Evolutionary conservation across 2,888 invertebrate genomes (phyloP).

Genomic region (Fragum sueziense): DNA sequence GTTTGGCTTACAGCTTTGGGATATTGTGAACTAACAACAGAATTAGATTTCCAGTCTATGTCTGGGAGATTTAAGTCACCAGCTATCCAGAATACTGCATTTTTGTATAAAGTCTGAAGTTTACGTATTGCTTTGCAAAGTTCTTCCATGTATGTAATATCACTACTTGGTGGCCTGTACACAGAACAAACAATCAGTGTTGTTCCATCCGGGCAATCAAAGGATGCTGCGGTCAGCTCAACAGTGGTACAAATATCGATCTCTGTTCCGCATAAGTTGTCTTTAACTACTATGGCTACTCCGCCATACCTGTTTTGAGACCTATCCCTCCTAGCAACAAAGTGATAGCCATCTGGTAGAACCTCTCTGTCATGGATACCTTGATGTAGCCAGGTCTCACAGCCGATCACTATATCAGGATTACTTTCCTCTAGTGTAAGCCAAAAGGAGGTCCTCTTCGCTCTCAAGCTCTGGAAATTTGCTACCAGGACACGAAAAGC

Average conservation of each 20-base stretch:
- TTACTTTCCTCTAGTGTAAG: conserved; percentile 2
- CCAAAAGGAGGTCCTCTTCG: conserved; percentile 20
- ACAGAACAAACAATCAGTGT: conserved; percentile 24
- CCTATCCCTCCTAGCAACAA: no score
- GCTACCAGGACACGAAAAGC: conserved; percentile 6
- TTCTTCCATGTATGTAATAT: no score
- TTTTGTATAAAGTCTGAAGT: conserved; percentile 22
- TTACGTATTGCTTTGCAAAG: no score
- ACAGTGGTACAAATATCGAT: no score
- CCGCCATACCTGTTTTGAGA: no score
- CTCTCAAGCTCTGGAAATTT: conserved; percentile 29
- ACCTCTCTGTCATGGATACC: conserved; percentile 24
- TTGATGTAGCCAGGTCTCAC: conserved; percentile 25
- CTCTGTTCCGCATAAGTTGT: no score
- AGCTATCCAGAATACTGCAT: conserved; percentile 33
- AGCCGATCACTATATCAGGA: no score
- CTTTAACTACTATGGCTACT: no score
- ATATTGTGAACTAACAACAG: no score
- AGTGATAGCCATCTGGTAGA: conserved; percentile 14
- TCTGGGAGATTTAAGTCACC: conserved; percentile 47
- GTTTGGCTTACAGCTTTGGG: conserved; percentile 23
- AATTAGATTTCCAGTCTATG: conserved; percentile 34
- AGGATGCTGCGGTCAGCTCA: no score
- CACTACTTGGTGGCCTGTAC: no score
- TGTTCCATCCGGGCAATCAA: no score